These are phyloP conservation scores for Lepidurus packardi DNA, from an alignment of 1,140 invertebrate genomes.

Conservation along the genomic window DNA sequence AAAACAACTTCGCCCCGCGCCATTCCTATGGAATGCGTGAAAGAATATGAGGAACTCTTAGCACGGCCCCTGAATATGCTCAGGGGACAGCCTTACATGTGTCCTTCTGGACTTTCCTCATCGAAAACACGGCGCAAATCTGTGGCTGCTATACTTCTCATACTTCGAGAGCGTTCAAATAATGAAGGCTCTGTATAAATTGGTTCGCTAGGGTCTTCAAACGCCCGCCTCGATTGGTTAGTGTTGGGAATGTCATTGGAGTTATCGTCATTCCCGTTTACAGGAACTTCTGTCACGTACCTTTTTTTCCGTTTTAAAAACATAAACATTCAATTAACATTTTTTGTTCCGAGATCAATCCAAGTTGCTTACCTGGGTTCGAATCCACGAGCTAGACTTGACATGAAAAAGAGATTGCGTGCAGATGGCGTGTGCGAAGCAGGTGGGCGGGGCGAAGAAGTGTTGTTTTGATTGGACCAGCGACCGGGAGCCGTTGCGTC, in stretches of 20 bases:
- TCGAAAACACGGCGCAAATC: slow-evolving; percentile 30
- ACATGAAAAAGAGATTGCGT: slow-evolving; percentile 40
- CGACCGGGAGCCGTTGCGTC: slow-evolving; percentile 44
- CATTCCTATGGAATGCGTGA: slow-evolving; percentile 5
- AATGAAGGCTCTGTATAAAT: slow-evolving; percentile 87
- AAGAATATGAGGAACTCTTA: not conserved
- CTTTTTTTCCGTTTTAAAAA: not conserved
- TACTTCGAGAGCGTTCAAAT: slow-evolving; percentile 70
- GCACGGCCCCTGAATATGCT: not conserved
- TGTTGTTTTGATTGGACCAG: slow-evolving; percentile 31
- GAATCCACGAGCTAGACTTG: slow-evolving; percentile 40
- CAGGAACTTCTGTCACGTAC: slow-evolving; percentile 1
- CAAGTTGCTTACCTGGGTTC: slow-evolving; percentile 39
- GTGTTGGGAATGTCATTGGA: not conserved
- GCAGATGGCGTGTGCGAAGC: slow-evolving; percentile 33
- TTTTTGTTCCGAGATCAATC: too few relatives aligned
- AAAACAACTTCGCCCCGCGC: not conserved
- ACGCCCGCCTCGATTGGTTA: slow-evolving; percentile 40
- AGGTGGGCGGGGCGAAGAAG: slow-evolving; percentile 34
- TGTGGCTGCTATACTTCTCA: slow-evolving; percentile 50
- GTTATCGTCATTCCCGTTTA: slow-evolving; percentile 2
- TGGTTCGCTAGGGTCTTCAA: slow-evolving; percentile 81
- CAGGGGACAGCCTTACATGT: not conserved
- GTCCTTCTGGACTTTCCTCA: slow-evolving; percentile 26
- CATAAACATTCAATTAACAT: too few relatives aligned